Base-by-base conservation (phyloP, 2,113 vertebrate species). In the Oryzias celebensis region DNA sequence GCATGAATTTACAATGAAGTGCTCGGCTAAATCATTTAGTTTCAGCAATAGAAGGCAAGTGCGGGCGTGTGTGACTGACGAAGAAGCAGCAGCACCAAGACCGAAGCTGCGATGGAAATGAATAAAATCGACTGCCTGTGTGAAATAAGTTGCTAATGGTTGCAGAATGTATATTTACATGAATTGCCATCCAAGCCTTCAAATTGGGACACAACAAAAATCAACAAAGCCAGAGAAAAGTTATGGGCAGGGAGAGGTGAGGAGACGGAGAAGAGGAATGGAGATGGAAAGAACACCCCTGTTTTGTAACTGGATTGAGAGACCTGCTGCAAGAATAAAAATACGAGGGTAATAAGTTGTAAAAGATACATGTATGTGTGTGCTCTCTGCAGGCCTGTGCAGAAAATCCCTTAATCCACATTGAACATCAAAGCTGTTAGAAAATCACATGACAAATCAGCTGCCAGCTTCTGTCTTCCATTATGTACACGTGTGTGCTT, bases 81-180 rank as follows among this genome's bases (percentile, higher is more conserved):
- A 62, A 62, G 44, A 10, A 62, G 50, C 62, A 8, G 68, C 43
- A 52, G 66, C 43, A 55, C 44, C 55, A 60, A 61, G 69, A 68
- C 52, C 62, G 67, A 71, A 78, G 71, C 68, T 59, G 68, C 65
- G 42, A 62, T 59, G 77, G 72, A 60, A 65, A 54, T 62, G 44
- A 77, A 66, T 71, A 48, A 76, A 73, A 62, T 57, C 82, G 73
- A 73, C 62, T 82, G 72, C 14, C 67, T 80, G 68, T 73, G 78
- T 78, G 83, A 76, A 83, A 80, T 65, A 74, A 71, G 75, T 81
- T 69, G 72, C 70, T 79, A 83, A 86, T 81, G 75, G 83, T 71
- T 75, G 79, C 77, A 75, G 76, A 78, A 78, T 73, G 70, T 63
- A 68, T 84, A 78, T 87, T 85, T 74, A 71, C 68, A 57, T 74